Evolutionary conservation across 2,113 vertebrate species (phyloP).

Genomic region (Protobothrops flavoviridis): DNA sequence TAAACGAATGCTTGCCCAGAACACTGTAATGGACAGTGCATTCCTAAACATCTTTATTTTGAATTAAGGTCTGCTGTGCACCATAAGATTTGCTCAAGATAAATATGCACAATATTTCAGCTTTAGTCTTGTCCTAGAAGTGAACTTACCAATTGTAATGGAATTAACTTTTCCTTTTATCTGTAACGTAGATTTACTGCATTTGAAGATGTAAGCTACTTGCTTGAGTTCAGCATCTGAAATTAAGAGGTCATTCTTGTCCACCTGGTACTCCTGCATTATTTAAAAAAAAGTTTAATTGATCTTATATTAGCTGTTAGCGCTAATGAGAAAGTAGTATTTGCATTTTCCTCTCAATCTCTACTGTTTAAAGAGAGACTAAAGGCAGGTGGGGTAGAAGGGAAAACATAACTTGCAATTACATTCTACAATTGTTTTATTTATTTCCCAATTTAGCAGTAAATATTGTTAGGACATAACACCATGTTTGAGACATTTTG

Average conservation of each 20-base stretch:
- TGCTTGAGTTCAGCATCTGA: conserved; percentile 92
- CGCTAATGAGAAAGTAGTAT: conserved; percentile 27
- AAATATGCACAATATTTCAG: not conserved
- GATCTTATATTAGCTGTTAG: conserved; percentile 41
- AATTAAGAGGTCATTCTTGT: conserved; percentile 86
- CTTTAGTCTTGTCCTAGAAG: conserved; percentile 22
- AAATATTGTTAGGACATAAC: not conserved
- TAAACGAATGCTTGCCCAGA: not conserved
- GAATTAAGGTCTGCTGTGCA: not conserved
- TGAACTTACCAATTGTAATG: conserved; percentile 87
- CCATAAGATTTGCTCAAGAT: conserved; percentile 19
- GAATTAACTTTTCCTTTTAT: conserved; percentile 98
- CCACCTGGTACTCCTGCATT: conserved; percentile 89
- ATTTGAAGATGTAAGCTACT: conserved; percentile 92
- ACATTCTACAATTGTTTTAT: not conserved
- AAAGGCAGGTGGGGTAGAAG: not conserved
- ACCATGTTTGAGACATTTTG: not conserved
- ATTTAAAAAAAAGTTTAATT: conserved; percentile 44
- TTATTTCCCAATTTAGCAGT: not conserved
- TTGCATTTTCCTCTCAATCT: conserved; percentile 29
- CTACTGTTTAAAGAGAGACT: conserved; percentile 24
- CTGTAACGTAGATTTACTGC: conserved; percentile 87
- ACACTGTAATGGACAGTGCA: not conserved
- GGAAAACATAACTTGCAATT: conserved; percentile 35
- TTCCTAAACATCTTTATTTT: not conserved